These are phyloP conservation scores for Aegypius monachus DNA, from an alignment of 2,113 vertebrate species.

Conservation along the genomic window DNA sequence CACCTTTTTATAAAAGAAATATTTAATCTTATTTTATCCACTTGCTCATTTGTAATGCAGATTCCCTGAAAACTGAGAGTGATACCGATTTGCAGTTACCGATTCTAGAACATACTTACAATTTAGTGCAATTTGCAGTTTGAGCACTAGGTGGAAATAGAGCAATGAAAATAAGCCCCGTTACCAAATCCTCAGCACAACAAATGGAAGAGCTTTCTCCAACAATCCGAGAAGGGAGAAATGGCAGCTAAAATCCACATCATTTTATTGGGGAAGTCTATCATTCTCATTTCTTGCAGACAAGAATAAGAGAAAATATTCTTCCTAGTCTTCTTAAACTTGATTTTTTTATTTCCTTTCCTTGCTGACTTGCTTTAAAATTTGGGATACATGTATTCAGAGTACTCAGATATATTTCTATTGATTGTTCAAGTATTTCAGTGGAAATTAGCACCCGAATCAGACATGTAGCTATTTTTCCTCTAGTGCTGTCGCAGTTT, in stretches of 20 bases:
- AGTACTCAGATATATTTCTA: not conserved
- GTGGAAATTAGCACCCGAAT: not conserved
- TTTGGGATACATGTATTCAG: not conserved
- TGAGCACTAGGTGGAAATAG: constrained; percentile 64
- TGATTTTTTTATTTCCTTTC: not conserved
- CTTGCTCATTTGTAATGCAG: not conserved
- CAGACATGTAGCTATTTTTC: not conserved
- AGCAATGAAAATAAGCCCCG: not conserved
- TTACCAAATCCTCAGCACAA: not conserved
- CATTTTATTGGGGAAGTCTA: not conserved
- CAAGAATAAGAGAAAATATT: not conserved
- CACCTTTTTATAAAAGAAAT: not conserved
- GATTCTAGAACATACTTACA: not conserved
- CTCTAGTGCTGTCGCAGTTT: not conserved
- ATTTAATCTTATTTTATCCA: not conserved
- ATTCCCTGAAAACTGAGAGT: not conserved
- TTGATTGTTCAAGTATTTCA: not conserved
- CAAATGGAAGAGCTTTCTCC: not conserved
- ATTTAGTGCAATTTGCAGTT: not conserved
- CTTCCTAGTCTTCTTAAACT: not conserved
- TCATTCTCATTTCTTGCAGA: not conserved
- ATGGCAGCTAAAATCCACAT: not conserved
- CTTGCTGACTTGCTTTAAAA: not conserved
- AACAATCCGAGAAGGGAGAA: not conserved
- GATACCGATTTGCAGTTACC: fast-evolving